A percentile compares a stretch with the other conserved stretches of the same genome.
Conservation (phyloP, 2,888 invertebrate species). For the Parnassius smintheus region DNA sequence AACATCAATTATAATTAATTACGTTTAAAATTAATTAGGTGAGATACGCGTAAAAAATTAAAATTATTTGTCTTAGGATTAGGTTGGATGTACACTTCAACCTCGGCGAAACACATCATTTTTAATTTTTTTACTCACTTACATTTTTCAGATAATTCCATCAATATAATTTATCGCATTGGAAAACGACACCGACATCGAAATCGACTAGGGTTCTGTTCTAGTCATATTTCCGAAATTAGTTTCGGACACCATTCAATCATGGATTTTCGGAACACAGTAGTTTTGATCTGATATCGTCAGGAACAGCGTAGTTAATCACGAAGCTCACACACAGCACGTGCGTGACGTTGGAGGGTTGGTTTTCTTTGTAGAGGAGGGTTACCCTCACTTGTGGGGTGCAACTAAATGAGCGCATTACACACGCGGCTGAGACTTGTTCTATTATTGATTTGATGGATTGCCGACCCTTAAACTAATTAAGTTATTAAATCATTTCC, state of each 20-base stretch:
- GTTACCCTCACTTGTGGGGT: constrained; percentile 18
- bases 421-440: constrained; percentile 28
- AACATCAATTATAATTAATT: too few relatives aligned
- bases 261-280: not conserved
- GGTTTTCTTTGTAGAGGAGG: constrained; percentile 9
- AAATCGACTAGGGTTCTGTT: too few relatives aligned
- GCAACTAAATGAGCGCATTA: constrained; percentile 15
- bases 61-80: too few relatives aligned
- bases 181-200: too few relatives aligned
- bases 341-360: constrained; percentile 16
- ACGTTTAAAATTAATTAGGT: too few relatives aligned
- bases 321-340: constrained; percentile 11
- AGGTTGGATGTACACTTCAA: too few relatives aligned
- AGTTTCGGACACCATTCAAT: not conserved
- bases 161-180: too few relatives aligned
- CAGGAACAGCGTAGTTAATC: constrained; percentile 4
- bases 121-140: too few relatives aligned
- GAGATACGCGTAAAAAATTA: too few relatives aligned
- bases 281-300: not conserved
- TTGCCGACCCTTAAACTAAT: constrained; percentile 5
- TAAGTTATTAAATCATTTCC: constrained; percentile 3
- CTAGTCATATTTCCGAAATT: not conserved
- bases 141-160: too few relatives aligned
- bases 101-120: too few relatives aligned
- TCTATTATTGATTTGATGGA: constrained; percentile 26